Evolutionary conservation across 2,888 invertebrate species (phyloP), one percentile per base, ranked within the genome.

Genomic region (Lasioglossum marginatum): DNA sequence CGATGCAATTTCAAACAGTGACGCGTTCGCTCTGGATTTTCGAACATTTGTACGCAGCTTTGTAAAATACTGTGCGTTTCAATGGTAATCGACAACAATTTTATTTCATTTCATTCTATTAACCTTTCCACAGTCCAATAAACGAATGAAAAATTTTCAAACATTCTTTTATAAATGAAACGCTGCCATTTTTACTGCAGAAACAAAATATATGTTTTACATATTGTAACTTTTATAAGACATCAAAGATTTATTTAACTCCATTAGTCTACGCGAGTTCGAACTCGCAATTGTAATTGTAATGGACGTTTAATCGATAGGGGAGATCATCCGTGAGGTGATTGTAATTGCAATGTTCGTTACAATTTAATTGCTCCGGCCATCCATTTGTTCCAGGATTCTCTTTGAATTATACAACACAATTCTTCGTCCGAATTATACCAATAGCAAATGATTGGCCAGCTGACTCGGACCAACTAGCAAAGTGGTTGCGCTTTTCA

Each of bases 401-500:
- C 57, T 23, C n/a, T 45, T 45, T 57, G 57, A 57, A 57, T 12
- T 10, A n/a, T 57, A 10, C 57, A 57, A 57, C 52, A 57, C n/a
- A 5, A 14, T 60, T 23, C 23, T 12, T 23, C 6, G 34, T 23
- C 68, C 37, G n/a, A 37, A 34, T 70, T 12, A 27, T 45, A 45
- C 6, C 77, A 27, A 57, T 71, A 63, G 48, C 43, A 60, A 77
- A 48, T 60, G 45, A 45, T 63, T 63, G 37, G 10, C 4, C 23
- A 31, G 34, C 14, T 48, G 48, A n/a, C 19, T 3, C 0, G 43
- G 37, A 37, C 40, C 37, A 43, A 34, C 27, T 71, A 14, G 10
- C n/a, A 19, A n/a, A n/a, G n/a, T n/a, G n/a, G 31, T 40, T 31
- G 72, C 45, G 45, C 31, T 45, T 76, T 66, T 76, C 34, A 76